phyloP scores from a whole-genome alignment of 1,140 invertebrate species.

The Microvelia longipes region DNA sequence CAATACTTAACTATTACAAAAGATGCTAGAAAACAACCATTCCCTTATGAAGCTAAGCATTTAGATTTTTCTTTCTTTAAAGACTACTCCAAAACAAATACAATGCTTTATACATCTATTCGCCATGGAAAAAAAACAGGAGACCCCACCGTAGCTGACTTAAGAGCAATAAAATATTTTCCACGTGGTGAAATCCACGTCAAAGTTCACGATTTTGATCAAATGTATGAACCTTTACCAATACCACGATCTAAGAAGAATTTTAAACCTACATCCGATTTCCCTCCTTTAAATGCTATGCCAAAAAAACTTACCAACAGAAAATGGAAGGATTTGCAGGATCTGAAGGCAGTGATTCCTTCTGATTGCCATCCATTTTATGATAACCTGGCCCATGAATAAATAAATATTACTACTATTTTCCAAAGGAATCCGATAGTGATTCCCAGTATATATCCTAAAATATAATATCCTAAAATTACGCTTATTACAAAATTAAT shows the following conservation, averaged over 20 bases:
- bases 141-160: neutral
- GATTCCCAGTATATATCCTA: too few species aligned
- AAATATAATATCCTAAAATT: too few species aligned
- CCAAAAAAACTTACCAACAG: neutral
- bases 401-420: too few species aligned
- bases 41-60: neutral
- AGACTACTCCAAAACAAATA: neutral
- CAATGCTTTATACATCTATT: neutral
- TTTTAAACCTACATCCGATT: neutral
- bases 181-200: neutral
- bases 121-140: neutral
- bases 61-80: neutral
- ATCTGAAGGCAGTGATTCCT: neutral
- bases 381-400: neutral
- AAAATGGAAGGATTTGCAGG: neutral
- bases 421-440: too few species aligned
- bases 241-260: neutral
- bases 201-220: neutral
- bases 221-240: neutral
- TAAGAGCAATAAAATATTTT: neutral
- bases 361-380: neutral
- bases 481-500: too few species aligned
- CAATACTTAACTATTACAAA: neutral
- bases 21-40: neutral
- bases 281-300: neutral